These are phyloP conservation scores for Sinonovacula constricta DNA, from an alignment of 1,140 invertebrate species.

Conservation along the genomic window DNA sequence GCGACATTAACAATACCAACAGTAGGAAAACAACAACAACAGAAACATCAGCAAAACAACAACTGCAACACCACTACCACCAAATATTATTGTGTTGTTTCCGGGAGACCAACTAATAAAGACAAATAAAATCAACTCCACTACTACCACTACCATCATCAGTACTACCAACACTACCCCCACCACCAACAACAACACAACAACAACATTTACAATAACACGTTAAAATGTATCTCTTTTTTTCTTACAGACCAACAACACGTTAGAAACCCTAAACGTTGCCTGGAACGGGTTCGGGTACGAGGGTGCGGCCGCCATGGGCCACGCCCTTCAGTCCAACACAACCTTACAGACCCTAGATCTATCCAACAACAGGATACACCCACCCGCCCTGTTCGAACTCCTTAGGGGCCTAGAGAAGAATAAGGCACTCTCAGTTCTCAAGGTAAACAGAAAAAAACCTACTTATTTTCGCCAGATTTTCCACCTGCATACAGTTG, in stretches of 20 bases:
- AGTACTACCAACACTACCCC: not conserved
- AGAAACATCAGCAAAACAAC: not conserved
- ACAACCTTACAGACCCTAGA: conserved; percentile 64
- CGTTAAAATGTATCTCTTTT: not conserved
- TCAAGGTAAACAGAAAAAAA: conserved; percentile 63
- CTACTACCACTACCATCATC: not conserved
- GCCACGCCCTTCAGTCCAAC: conserved; percentile 64
- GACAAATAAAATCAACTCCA: not conserved
- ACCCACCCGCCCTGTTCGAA: conserved; percentile 68
- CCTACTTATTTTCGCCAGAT: too few species aligned
- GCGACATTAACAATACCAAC: too few species aligned
- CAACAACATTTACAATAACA: too few species aligned
- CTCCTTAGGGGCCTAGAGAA: conserved; percentile 64
- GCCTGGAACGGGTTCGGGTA: conserved; percentile 75
- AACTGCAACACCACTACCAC: not conserved
- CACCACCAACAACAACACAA: too few species aligned
- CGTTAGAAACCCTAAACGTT: conserved; percentile 61
- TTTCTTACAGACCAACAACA: conserved; percentile 62
- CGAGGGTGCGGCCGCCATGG: conserved; percentile 71
- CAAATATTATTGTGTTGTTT: not conserved
- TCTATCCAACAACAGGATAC: conserved; percentile 70
- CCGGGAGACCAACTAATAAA: not conserved
- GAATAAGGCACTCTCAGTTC: conserved; percentile 65
- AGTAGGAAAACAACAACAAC: too few species aligned
- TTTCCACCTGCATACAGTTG: too few species aligned